Evolutionary conservation across 2,797 vertebrate species (phyloP), one percentile per base, ranked within the genome.

Genomic region (Potorous gilbertii): DNA sequence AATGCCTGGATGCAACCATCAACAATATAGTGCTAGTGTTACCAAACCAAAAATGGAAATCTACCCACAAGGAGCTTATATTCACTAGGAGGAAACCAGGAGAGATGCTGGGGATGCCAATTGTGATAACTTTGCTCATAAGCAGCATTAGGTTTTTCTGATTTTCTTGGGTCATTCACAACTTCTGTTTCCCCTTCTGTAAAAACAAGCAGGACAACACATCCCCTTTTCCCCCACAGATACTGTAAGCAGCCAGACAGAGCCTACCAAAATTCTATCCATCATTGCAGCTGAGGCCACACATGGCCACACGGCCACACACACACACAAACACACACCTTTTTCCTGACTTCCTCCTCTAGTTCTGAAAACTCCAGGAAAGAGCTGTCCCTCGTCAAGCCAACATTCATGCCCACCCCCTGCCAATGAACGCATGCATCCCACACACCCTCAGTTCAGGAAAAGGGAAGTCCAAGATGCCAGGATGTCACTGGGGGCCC

Each of bases 401-500:
- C 94, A 95, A 96, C 59, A 92, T 96, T 95, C 93, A 34, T 5
- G 14, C 5, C 92, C 62, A 91, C 87, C 93, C 93, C 66, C 94
- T n/a, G 96, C 92, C 95, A 95, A 95, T 56, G 14, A n/a, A n/a
- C 1, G 1, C 34, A 91, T 94, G 94, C 93, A 74, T 6, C n/a
- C 66, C 34, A 91, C 93, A 93, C 93, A 74, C 16, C n/a, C n/a
- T 40, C 66, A 91, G 92, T 93, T 93, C 74, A 94, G 94, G 56
- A 90, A 96, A 94, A 94, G 55, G 95, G 92, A 94, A 96, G 97
- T 87, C 95, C 93, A 89, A 93, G 62, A 92, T 96, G 95, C 94
- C 93, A 96, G 9, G 87, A 97, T 94, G 57, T 94, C 9, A 90
- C 57, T 96, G 93, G n/a, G 89, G n/a, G 92, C 92, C 95, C 96